phyloP scores from a whole-genome alignment of 2,888 invertebrate genomes.

The Belgica antarctica region DNA sequence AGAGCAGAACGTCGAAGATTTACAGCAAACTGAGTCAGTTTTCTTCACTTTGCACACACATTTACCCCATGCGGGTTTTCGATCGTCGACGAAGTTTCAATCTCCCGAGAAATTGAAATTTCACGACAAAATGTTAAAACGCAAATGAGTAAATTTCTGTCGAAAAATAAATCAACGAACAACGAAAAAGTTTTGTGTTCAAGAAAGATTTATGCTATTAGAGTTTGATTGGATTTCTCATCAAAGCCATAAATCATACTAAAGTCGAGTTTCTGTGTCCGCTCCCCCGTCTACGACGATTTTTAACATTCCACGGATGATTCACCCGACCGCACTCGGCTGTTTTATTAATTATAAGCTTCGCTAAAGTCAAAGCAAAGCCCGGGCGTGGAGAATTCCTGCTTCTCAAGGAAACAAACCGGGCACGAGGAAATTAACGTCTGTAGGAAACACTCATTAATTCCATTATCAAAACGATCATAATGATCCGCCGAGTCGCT shows the following conservation, averaged over 20 bases:
- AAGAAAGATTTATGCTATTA: conserved; percentile 1
- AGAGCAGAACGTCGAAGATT: not conserved
- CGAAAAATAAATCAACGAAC: not conserved
- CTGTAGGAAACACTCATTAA: not conserved
- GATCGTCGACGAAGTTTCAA: not conserved
- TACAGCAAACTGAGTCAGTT: conserved; percentile 16
- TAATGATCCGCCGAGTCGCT: not conserved
- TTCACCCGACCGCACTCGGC: no score
- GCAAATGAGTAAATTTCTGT: not conserved
- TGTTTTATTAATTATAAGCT: conserved; percentile 5
- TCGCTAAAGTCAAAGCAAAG: conserved; percentile 4
- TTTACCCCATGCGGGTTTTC: conserved; percentile 20
- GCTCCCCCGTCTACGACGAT: not conserved
- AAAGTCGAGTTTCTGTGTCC: not conserved
- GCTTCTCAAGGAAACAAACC: not conserved
- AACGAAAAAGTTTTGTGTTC: not conserved
- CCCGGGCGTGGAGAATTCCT: no score
- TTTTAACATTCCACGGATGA: conserved; percentile 1
- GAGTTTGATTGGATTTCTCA: conserved; percentile 19
- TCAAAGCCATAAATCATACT: conserved; percentile 14
- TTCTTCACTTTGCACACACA: conserved; percentile 5
- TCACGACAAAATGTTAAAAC: not conserved
- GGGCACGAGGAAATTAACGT: not conserved
- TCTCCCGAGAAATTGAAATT: not conserved
- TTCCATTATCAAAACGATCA: not conserved